These are phyloP conservation scores for Dryococelus australis DNA, from an alignment of 2,888 invertebrate species.

Conservation along the genomic window DNA sequence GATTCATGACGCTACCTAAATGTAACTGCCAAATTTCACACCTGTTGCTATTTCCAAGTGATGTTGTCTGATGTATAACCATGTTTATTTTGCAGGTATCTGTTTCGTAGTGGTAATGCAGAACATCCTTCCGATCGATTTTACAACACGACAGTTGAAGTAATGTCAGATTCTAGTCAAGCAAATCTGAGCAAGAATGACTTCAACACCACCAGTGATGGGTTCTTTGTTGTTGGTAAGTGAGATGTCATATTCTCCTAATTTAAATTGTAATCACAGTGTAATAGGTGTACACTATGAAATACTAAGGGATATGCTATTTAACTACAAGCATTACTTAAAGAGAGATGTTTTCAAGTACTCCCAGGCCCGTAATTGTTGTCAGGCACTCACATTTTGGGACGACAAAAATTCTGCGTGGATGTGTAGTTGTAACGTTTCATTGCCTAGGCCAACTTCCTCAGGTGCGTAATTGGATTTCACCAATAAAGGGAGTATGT, in stretches of 20 bases:
- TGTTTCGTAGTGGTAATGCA: constrained; percentile 87
- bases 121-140: constrained; percentile 90
- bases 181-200: constrained; percentile 38
- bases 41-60: too few relatives aligned
- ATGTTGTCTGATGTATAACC: too few relatives aligned
- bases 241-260: background rate
- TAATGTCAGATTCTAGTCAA: constrained; percentile 62
- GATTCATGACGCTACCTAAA: too few relatives aligned
- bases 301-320: background rate
- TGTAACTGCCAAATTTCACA: too few relatives aligned
- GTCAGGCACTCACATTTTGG: too few relatives aligned
- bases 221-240: constrained; percentile 74
- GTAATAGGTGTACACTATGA: background rate
- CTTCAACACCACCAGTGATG: constrained; percentile 68
- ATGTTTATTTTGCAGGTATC: constrained; percentile 66
- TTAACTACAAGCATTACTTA: background rate
- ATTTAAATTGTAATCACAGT: background rate
- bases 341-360: background rate
- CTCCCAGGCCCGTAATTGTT: background rate
- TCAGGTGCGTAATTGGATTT: too few relatives aligned
- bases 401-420: too few relatives aligned
- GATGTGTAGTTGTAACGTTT: too few relatives aligned
- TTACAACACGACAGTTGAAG: constrained; percentile 85
- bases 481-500: too few relatives aligned
- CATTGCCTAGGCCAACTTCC: too few relatives aligned